Percentiles rank a stretch among this genome's conserved stretches.
Evolutionary conservation across 2,797 vertebrate species (phyloP).

Genomic region (Alosa sapidissima): DNA sequence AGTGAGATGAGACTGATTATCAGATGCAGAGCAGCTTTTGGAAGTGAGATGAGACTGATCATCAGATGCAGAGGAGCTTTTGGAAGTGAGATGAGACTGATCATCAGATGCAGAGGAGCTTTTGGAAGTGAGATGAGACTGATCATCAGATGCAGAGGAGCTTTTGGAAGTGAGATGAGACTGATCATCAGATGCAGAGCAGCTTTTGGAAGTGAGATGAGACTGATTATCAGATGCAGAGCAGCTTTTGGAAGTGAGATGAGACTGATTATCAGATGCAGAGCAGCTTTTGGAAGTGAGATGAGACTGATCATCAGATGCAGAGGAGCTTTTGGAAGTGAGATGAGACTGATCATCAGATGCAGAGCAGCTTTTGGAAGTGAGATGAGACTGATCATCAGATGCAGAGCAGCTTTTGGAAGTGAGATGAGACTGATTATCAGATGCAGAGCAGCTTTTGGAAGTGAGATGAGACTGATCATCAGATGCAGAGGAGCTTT

Average conservation of each 20-base stretch:
- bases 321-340: conserved; percentile 40
- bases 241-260: conserved; percentile 47
- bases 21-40: conserved; percentile 13
- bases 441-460: conserved; percentile 13
- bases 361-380: conserved; percentile 35
- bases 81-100: conserved; percentile 51
- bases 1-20: conserved; percentile 49
- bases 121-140: conserved; percentile 50
- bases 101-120: conserved; percentile 8
- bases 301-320: conserved; percentile 41
- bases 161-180: conserved; percentile 51
- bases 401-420: conserved; percentile 26
- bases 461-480: conserved; percentile 51
- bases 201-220: conserved; percentile 51
- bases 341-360: conserved; percentile 44
- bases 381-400: conserved; percentile 47
- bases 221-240: conserved; percentile 10
- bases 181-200: conserved; percentile 5
- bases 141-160: conserved; percentile 14
- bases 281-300: conserved; percentile 44
- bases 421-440: conserved; percentile 49
- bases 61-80: neutral
- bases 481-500: neutral
- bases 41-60: conserved; percentile 51
- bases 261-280: conserved; percentile 36